Conservation (phyloP, 2,113 vertebrate genomes). For the Aegithalos caudatus region DNA sequence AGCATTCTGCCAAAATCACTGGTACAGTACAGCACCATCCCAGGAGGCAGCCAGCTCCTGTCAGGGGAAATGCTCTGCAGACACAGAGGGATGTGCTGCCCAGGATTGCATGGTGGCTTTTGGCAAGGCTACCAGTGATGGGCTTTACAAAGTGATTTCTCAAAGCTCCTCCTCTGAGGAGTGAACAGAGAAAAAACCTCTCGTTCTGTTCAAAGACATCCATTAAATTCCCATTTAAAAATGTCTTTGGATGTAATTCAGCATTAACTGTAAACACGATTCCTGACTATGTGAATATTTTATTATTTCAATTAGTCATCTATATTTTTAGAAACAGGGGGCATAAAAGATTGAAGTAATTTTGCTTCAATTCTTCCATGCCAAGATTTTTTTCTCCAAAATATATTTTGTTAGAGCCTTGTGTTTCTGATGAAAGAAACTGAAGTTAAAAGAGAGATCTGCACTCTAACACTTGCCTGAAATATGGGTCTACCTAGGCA, state of each 20-base stretch:
- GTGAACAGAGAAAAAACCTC: background rate
- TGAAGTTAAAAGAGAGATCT: background rate
- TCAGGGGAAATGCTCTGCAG: background rate
- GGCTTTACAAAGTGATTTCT: background rate
- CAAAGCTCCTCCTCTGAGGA: background rate
- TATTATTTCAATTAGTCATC: slow-evolving; percentile 54
- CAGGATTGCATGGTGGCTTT: background rate
- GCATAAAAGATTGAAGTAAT: slow-evolving; percentile 68
- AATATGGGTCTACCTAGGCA: background rate
- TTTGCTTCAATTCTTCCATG: slow-evolving; percentile 34
- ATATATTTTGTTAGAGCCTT: background rate
- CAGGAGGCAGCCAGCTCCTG: background rate
- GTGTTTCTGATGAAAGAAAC: background rate
- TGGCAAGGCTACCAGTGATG: accelerated
- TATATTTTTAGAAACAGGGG: slow-evolving; percentile 63
- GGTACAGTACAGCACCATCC: background rate
- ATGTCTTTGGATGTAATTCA: slow-evolving; percentile 1
- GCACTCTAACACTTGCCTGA: background rate
- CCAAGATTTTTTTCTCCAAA: background rate
- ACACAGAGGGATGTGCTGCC: accelerated
- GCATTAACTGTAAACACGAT: slow-evolving; percentile 12
- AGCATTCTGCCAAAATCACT: background rate
- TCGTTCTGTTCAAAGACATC: background rate
- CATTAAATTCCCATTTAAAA: background rate
- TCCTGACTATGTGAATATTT: slow-evolving; percentile 70